These are phyloP conservation scores for Cryptoleucopteryx plumbea DNA, from an alignment of 2,113 vertebrate species.

Conservation along the genomic window DNA sequence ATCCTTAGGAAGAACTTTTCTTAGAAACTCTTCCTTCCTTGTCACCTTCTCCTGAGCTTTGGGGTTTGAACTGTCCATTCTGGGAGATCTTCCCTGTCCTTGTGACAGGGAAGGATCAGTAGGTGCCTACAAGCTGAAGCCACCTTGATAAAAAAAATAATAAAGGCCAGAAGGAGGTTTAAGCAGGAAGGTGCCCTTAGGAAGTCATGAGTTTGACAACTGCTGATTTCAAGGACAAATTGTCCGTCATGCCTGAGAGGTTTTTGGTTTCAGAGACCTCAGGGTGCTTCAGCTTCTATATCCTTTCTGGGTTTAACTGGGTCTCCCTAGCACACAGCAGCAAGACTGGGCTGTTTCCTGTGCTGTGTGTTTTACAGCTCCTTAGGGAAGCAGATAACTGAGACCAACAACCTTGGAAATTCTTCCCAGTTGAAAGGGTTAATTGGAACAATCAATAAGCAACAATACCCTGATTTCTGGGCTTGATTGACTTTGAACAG, in stretches of 20 bases:
- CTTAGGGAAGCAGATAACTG: background rate
- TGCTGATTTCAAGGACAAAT: background rate
- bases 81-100: background rate
- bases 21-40: background rate
- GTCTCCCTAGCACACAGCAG: background rate
- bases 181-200: background rate
- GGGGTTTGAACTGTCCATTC: background rate
- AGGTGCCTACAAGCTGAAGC: background rate
- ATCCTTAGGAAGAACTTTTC: background rate
- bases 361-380: background rate
- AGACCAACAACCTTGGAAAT: background rate
- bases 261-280: background rate
- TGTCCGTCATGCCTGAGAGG: background rate
- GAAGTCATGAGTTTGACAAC: background rate
- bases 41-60: background rate
- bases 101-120: background rate
- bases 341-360: background rate
- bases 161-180: fast-evolving
- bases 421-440: background rate
- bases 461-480: background rate
- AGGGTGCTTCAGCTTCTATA: background rate
- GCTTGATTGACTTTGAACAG: background rate
- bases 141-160: background rate
- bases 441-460: background rate
- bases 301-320: background rate